Evolutionary conservation across 2,888 invertebrate genomes (phyloP), one percentile per base, ranked within the genome.

Genomic region (Acrobasis repandana): DNA sequence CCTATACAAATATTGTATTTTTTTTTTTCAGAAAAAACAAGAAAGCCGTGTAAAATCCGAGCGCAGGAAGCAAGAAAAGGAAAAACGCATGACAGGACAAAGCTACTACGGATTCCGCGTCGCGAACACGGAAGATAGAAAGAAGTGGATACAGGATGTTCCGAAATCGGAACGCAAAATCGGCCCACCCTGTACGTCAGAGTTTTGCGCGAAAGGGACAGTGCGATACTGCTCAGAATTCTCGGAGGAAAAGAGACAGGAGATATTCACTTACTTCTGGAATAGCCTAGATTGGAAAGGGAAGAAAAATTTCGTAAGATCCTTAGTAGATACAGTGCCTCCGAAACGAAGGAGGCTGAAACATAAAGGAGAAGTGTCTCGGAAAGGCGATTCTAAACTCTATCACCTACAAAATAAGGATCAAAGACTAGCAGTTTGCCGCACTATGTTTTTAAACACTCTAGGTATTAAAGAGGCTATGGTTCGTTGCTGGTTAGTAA

Each of bases 401-500:
- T 88, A 87, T 11, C 75, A 85, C 63, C 57, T 88, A 1, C 49
- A 67, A 28, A 64, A 67, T 1, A 71, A 76, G 0, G 73, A 71
- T 0, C 66, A 80, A 2, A 77, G 72, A 18, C 2, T 80, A 0
- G 65, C 72, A 0, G 88, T 88, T 0, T 88, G 88, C 36, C 62
- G 87, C 0, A 69, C 77, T 0, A 86, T 82, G 66, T 88, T 88
- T 61, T 59, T 88, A 0, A 85, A 85, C 14, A 88, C 88, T 0
- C 34, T 88, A 36, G 87, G 85, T 0, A 68, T 88, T 0, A 88
- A 88, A 68, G 88, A 88, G 38, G 85, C 87, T 0, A 88, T 79
- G 77, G 74, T 88, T 0, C 62, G 88, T 4, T 81, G 69, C 14
- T 88, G 88, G 88, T 56, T 88, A 0, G 16, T 64, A 0, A 73